Conservation (phyloP, 2,888 invertebrate genomes). For the Harmothoe impar region DNA sequence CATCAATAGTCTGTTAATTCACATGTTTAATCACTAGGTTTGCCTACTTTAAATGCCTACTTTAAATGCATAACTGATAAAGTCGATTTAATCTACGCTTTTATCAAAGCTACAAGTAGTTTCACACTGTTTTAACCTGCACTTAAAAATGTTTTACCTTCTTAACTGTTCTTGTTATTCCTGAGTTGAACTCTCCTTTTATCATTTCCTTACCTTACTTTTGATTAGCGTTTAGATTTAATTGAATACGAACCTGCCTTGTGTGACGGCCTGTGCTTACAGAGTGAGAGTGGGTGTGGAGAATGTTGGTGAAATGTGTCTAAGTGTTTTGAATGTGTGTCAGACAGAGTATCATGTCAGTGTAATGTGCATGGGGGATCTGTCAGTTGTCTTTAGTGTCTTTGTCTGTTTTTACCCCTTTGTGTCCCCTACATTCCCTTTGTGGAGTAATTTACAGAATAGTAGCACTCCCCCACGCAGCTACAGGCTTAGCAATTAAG, state of each 20-base stretch:
- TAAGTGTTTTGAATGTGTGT: constrained; percentile 35
- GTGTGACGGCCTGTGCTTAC: neutral
- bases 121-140: constrained; percentile 8
- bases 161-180: neutral
- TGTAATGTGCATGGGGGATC: constrained; percentile 5
- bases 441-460: constrained; percentile 18
- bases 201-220: neutral
- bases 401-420: constrained; percentile 13
- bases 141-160: neutral
- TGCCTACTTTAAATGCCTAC: too few species aligned
- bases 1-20: too few species aligned
- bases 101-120: neutral
- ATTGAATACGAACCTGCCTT: neutral
- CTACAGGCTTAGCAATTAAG: neutral
- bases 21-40: too few species aligned
- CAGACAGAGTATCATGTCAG: constrained; percentile 22
- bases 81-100: too few species aligned
- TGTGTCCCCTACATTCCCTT: constrained; percentile 14
- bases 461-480: neutral
- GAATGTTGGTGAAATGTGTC: constrained; percentile 1
- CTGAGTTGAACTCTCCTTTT: neutral
- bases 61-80: too few species aligned
- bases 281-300: constrained; percentile 23
- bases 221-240: neutral
- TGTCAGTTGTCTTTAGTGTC: constrained; percentile 24